phyloP scores from a whole-genome alignment of 2,888 invertebrate species.

The Philaethria dido region DNA sequence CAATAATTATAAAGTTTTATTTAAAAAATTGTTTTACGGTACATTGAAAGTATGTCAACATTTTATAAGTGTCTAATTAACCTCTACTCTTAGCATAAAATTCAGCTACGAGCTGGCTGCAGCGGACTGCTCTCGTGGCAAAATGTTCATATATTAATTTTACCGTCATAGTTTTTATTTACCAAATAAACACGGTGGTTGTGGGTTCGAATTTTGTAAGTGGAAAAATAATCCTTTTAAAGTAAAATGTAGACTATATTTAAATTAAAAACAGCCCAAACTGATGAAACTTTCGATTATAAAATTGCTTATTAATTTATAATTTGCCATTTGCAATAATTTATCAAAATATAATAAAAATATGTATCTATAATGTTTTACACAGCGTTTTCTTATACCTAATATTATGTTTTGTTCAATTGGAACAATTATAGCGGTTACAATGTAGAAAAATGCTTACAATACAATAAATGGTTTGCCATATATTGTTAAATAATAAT shows the following conservation, averaged over 20 bases:
- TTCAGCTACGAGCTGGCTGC: neutral
- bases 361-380: neutral
- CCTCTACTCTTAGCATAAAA: neutral
- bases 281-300: too few species aligned
- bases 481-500: conserved; percentile 19
- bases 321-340: too few species aligned
- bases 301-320: too few species aligned
- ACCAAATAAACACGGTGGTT: too few species aligned
- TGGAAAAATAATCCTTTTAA: too few species aligned
- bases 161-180: neutral
- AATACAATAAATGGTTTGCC: conserved; percentile 7
- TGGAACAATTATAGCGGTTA: neutral
- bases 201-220: neutral
- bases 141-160: conserved; percentile 7
- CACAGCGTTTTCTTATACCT: neutral
- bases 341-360: neutral
- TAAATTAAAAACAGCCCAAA: too few species aligned
- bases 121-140: neutral
- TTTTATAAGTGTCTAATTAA: conserved; percentile 21
- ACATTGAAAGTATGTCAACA: conserved; percentile 17
- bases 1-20: neutral
- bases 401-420: neutral
- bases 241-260: too few species aligned
- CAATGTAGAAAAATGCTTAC: conserved; percentile 7
- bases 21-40: neutral